Evolutionary conservation across 1,140 invertebrate genomes (phyloP), one percentile per base, ranked within the genome.

Genomic region (Drosophila triauraria): DNA sequence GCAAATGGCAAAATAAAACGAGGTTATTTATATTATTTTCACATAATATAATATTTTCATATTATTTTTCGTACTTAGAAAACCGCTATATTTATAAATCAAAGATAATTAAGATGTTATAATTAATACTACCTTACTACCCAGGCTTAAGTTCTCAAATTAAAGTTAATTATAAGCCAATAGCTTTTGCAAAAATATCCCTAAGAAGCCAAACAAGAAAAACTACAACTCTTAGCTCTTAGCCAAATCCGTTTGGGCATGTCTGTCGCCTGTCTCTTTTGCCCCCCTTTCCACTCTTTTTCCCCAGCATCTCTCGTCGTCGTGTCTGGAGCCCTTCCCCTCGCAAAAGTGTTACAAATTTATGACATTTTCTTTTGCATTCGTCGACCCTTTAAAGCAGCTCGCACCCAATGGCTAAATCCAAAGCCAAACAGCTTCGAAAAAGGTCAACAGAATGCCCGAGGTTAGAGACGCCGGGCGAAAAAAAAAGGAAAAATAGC

Each of bases 401-500:
- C 38, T 62, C 58, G 67, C 42, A 63, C 50, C 60, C 79, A 62
- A 72, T 72, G 78, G 54, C 79, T 60, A 75, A 77, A 70, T 62
- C 78, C 71, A 63, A 67, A 59, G 69, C 47, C 54, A 72, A 79
- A 64, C 43, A 81, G 46, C 70, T 72, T 74, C 70, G 69, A 84
- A 88, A 88, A 88, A 88, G 85, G 85, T 88, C 85, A 88, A 85
- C 85, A 85, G 67, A 88, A 84, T 54, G 75, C 84, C 78, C 69
- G 84, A 81, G 81, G 84, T 78, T 88, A 90, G 84, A 72, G 72
- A 48, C 40, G 71, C 23, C 25, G 40, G 57, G 56, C 56, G 43
- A 61, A 59, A 27, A 20, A 6, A 13, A 30, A 23, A 20, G 9
- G 10, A 61, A 61, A 61, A 67, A 75, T n/a, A 74, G 40, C 61